Evolutionary conservation across 2,113 vertebrate genomes (phyloP).

Genomic region (Pseudopipra pipra): DNA sequence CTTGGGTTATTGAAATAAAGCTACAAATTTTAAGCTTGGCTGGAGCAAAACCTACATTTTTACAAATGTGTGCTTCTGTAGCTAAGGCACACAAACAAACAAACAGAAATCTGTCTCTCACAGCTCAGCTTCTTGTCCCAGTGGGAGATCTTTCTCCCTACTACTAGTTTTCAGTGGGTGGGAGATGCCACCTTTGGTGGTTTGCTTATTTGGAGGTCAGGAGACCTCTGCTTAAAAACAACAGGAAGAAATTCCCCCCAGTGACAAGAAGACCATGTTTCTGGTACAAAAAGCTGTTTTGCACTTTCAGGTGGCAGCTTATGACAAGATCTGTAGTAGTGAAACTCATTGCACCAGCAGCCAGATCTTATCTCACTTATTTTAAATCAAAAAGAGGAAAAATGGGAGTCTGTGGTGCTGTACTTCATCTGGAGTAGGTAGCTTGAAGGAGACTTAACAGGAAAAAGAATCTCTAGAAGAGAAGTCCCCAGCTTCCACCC

Average conservation of each 20-base stretch:
- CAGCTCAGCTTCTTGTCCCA: neutral
- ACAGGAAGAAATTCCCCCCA: neutral
- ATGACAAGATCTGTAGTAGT: neutral
- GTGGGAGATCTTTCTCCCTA: neutral
- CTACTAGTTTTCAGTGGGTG: neutral
- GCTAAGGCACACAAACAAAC: neutral
- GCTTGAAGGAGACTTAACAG: neutral
- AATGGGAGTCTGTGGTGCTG: neutral
- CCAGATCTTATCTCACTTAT: neutral
- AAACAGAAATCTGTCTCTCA: conserved; percentile 14
- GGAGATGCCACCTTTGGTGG: neutral
- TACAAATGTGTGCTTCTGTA: conserved; percentile 7
- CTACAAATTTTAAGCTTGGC: neutral
- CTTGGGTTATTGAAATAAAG: neutral
- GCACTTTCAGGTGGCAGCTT: neutral
- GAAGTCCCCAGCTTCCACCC: neutral
- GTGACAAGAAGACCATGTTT: neutral
- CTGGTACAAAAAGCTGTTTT: neutral
- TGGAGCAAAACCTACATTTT: neutral
- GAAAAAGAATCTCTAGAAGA: neutral
- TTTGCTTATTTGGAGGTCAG: neutral
- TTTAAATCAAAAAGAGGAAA: neutral
- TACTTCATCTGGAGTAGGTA: neutral
- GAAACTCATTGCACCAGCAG: neutral
- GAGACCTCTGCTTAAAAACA: neutral